These are phyloP conservation scores for Bombus sibiricus DNA, from an alignment of 1,140 invertebrate genomes.

Conservation along the genomic window DNA sequence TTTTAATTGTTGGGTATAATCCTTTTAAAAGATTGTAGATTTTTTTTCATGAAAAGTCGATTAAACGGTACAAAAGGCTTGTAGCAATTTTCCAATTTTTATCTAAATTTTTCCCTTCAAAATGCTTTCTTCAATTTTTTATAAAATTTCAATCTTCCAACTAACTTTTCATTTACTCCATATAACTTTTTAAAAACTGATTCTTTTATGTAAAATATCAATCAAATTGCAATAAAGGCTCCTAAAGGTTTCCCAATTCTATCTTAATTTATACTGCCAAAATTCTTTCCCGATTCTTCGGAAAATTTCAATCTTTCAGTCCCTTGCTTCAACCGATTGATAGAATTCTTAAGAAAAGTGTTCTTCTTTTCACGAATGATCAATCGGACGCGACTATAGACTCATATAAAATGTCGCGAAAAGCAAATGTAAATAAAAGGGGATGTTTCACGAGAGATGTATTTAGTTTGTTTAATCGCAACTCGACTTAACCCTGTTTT, in stretches of 20 bases:
- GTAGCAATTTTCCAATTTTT: too few species aligned
- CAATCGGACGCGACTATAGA: neutral
- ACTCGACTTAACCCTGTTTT: conserved; percentile 13
- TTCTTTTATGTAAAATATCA: neutral
- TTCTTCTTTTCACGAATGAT: neutral
- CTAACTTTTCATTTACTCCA: neutral
- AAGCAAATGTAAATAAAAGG: neutral
- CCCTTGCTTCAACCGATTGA: neutral
- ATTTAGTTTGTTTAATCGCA: conserved; percentile 15
- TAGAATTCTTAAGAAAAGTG: neutral
- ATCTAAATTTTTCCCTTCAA: too few species aligned
- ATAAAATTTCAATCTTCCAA: neutral
- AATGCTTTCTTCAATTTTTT: neutral
- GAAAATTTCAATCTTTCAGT: neutral
- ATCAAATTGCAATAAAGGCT: neutral
- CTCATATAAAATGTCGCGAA: neutral
- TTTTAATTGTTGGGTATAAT: too few species aligned
- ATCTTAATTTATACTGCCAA: neutral
- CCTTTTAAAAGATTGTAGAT: too few species aligned
- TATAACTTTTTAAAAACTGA: neutral
- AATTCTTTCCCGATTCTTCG: neutral
- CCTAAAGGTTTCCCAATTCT: neutral
- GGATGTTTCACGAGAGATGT: neutral
- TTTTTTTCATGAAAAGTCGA: too few species aligned
- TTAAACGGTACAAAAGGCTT: too few species aligned